Percentiles rank a stretch among this genome's conserved stretches.
phyloP scores from a whole-genome alignment of 2,888 invertebrate species.

The Netelia melanura region DNA sequence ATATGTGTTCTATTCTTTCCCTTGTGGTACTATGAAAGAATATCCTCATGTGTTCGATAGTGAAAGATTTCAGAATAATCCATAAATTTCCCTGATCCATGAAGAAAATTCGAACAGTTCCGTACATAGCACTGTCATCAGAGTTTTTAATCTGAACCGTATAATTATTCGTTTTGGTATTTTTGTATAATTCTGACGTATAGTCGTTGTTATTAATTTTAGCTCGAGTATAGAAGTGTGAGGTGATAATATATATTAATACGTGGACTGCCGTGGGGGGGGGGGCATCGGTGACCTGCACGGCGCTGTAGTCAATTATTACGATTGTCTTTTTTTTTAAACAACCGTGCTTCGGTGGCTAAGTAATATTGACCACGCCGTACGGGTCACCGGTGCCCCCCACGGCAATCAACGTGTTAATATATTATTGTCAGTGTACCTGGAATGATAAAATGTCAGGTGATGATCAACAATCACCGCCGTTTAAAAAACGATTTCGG shows the following conservation, averaged over 20 bases:
- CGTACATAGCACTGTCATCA: background rate
- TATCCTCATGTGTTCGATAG: conserved; percentile 3
- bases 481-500: conserved; percentile 2
- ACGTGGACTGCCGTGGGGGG: too few relatives aligned
- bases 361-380: too few relatives aligned
- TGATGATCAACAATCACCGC: conserved; percentile 5
- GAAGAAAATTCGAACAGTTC: background rate
- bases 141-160: background rate
- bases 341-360: too few relatives aligned
- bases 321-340: too few relatives aligned
- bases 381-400: too few relatives aligned
- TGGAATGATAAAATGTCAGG: background rate
- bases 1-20: conserved; percentile 5
- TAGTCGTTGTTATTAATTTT: background rate
- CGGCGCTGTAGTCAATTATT: too few relatives aligned
- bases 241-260: too few relatives aligned
- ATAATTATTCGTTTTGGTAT: background rate
- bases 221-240: too few relatives aligned
- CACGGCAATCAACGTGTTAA: too few relatives aligned
- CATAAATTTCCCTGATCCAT: background rate
- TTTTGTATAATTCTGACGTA: conserved; percentile 1
- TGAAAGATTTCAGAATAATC: background rate
- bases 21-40: conserved; percentile 3
- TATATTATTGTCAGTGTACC: conserved; percentile 2
- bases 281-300: too few relatives aligned